Conservation (phyloP, 2,113 vertebrate species). For the Chamaetylas fuelleborni region DNA sequence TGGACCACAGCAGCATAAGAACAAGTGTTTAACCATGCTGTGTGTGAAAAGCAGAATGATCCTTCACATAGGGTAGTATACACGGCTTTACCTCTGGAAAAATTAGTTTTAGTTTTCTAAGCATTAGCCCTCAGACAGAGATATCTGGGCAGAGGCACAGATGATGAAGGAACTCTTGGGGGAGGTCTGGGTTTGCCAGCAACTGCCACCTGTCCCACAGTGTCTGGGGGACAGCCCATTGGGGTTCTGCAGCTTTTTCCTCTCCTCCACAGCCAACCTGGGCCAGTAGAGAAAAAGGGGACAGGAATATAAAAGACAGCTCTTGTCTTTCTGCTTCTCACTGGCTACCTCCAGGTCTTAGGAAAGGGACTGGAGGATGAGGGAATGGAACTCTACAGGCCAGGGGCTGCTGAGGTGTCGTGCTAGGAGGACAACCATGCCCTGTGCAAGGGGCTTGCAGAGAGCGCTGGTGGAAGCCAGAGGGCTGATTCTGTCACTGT, state of each 20-base stretch:
- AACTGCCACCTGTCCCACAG: not conserved
- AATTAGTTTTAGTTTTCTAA: not conserved
- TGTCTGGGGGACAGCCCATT: accelerated
- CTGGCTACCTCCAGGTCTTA: accelerated
- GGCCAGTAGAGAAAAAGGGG: not conserved
- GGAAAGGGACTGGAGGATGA: not conserved
- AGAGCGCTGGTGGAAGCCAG: not conserved
- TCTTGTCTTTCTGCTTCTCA: not conserved
- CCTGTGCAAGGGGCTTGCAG: accelerated
- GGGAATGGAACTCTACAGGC: not conserved
- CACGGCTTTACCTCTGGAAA: not conserved
- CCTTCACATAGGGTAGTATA: not conserved
- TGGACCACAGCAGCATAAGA: not conserved
- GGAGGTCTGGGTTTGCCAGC: not conserved
- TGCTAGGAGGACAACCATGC: not conserved
- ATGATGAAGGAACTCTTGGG: not conserved
- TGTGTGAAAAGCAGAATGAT: not conserved
- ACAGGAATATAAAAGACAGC: not conserved
- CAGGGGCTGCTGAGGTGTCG: not conserved
- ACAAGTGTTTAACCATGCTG: not conserved
- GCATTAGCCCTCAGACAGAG: not conserved
- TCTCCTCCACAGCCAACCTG: not conserved
- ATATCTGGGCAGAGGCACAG: not conserved
- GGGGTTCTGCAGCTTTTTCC: not conserved
- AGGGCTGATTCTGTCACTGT: not conserved